Base-by-base conservation (phyloP, 2,797 vertebrate species). In the Lacerta bilineata region DNA sequence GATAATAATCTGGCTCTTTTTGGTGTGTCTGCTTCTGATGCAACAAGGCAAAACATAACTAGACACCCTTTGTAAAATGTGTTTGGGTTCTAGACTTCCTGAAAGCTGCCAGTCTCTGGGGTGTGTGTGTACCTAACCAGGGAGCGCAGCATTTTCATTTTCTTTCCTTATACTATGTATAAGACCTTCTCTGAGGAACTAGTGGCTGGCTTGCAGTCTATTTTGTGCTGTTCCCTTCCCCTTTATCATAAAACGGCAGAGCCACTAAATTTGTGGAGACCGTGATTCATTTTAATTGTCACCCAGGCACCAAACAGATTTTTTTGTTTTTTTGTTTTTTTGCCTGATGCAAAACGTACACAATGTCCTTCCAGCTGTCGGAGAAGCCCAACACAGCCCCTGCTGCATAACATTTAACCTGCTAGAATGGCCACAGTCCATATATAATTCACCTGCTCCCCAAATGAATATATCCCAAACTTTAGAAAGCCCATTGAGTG, bases 281-380 rank as follows among this genome's bases (percentile, higher is more conserved):
- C 25, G 36, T 74, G 79, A 69, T 77, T 29, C 71, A 18, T 76
- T 89, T 89, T 89, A 89, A 89, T 88, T 80, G 13, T 36, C 76
- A 46, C 59, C 59, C 68, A 64, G 81, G 88, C 33, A 89, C 43
- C 59, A 68, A 81, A 81, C 83, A 68, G 33, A 11, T 25, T 46
- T 79, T 88, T 55, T 17, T 46, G 72, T 88, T 79, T 79, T 72
- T 59, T 77, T 71, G 41, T 46, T n/a, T 33, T 33, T 33, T 33
- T 81, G 41, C 39, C 59, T 55, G 78, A 50, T 74, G 61, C 43
- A 50, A 36, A 74, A 50, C 43, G 41, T 59, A 64, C 25, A 81
- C 55, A 69, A 23, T 41, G 13, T 36, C 27, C 36, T 6, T 27
- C 33, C 33, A 17, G n/a, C 29, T 20, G 72, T 43, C 7, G 25